phyloP scores from a whole-genome alignment of 35 echinoderm and acorn worm genomes.

The Stichopus chloronotus region DNA sequence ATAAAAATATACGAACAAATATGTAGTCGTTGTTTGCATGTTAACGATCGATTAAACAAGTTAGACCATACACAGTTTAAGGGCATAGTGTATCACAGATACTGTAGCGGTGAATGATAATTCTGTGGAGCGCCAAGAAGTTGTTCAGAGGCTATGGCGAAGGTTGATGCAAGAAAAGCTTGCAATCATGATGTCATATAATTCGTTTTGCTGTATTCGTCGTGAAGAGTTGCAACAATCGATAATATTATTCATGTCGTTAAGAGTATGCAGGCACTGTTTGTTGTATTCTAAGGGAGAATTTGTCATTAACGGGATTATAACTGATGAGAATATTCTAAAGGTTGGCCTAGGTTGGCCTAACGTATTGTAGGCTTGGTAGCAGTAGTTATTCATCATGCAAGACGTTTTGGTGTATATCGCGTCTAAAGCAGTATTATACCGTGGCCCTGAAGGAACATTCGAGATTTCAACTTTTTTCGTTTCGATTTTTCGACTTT shows the following conservation, averaged over 20 bases:
- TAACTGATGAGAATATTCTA: not conserved
- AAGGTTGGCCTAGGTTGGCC: not conserved
- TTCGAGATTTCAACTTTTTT: too few species aligned
- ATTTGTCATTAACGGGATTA: not conserved
- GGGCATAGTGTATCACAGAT: too few species aligned
- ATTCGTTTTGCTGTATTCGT: not conserved
- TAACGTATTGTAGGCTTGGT: not conserved
- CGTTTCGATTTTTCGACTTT: too few species aligned
- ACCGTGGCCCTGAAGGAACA: too few species aligned
- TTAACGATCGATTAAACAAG: too few species aligned
- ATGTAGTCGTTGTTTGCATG: too few species aligned
- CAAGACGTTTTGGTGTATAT: not conserved
- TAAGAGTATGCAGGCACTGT: not conserved
- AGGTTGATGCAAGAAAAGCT: not conserved
- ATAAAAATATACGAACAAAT: too few species aligned
- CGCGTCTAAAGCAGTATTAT: not conserved
- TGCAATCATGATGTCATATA: not conserved
- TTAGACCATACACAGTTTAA: too few species aligned
- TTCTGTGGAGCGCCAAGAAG: too few species aligned
- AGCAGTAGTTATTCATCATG: not conserved
- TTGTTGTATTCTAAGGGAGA: not conserved
- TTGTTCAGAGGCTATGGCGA: too few species aligned
- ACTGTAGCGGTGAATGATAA: too few species aligned
- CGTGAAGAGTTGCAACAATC: conserved; percentile 11
- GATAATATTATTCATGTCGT: not conserved